phyloP scores from a whole-genome alignment of 2,797 vertebrate genomes.

The Rhincodon typus region DNA sequence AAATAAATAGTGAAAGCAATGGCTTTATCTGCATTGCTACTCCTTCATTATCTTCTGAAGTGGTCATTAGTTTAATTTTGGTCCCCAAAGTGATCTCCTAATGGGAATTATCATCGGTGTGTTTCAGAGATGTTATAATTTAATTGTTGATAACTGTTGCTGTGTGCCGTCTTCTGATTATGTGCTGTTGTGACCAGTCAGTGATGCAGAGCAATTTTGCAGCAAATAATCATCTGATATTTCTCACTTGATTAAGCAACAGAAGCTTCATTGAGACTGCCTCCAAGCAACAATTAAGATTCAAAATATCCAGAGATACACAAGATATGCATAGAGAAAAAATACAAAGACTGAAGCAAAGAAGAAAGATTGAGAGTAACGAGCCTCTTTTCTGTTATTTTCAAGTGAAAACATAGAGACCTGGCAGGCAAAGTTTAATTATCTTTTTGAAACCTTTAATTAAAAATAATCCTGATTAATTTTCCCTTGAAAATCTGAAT shows the following conservation, averaged over 20 bases:
- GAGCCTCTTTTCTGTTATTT: neutral
- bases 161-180: neutral
- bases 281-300: slow-evolving; percentile 7
- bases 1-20: neutral
- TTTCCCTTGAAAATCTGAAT: neutral
- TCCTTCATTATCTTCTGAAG: neutral
- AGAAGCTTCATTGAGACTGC: neutral
- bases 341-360: neutral
- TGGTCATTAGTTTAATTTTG: neutral
- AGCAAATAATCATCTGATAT: neutral
- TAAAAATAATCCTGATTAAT: neutral
- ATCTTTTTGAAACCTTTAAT: neutral
- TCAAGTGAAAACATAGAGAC: neutral
- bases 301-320: neutral
- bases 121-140: neutral
- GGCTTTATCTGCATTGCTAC: neutral
- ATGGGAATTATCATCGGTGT: neutral
- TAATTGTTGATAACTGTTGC: neutral
- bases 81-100: neutral
- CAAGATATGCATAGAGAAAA: neutral
- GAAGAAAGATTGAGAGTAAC: neutral
- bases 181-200: neutral
- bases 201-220: neutral
- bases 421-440: neutral
- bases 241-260: neutral